A percentile compares a stretch with the other conserved stretches of the same genome.
Evolutionary conservation across 1,140 invertebrate species (phyloP).

Genomic region (Trinorchestia longiramus): DNA sequence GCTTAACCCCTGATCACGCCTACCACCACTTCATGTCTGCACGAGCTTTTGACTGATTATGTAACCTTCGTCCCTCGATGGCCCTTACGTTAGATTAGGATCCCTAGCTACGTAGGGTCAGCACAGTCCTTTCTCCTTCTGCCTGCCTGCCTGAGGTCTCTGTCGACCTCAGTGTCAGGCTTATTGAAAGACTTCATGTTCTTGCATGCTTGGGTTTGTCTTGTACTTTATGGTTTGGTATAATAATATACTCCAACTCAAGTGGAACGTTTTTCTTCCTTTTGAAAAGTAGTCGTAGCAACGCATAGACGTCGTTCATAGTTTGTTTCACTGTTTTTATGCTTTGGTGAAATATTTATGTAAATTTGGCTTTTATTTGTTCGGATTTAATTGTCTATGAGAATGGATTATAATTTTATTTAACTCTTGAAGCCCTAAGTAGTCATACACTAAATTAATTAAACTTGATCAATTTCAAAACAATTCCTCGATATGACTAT

Average conservation of each 20-base stretch:
- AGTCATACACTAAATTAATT: too few species aligned
- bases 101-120: not conserved
- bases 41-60: slow-evolving; percentile 41
- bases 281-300: too few species aligned
- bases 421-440: too few species aligned
- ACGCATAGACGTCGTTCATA: too few species aligned
- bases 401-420: too few species aligned
- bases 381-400: too few species aligned
- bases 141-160: not conserved
- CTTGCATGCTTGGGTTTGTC: not conserved
- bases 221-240: not conserved
- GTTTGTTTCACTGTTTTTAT: not conserved
- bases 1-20: slow-evolving; percentile 41
- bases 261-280: not conserved
- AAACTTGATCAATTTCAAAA: too few species aligned
- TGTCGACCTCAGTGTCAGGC: not conserved
- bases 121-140: slow-evolving; percentile 25
- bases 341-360: not conserved
- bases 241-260: not conserved
- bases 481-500: too few species aligned
- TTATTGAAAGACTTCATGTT: not conserved
- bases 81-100: slow-evolving; percentile 13
- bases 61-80: slow-evolving; percentile 18
- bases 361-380: too few species aligned
- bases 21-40: not conserved